phyloP scores from a whole-genome alignment of 2,888 invertebrate genomes.

The Steinernema carpocapsae region DNA sequence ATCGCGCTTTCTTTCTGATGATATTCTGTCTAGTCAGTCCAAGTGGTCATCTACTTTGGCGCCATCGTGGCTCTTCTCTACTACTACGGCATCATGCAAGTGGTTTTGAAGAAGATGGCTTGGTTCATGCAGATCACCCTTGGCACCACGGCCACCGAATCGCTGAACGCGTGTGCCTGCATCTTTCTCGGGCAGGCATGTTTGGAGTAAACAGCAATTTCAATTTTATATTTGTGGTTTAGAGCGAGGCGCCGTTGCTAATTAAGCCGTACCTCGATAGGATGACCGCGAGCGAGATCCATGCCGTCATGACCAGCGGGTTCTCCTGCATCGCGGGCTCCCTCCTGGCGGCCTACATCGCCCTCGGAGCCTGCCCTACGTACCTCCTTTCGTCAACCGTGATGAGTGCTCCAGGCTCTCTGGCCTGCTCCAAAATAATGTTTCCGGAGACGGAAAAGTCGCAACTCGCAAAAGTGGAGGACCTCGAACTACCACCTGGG shows the following conservation, averaged over 20 bases:
- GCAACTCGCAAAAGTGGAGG: constrained; percentile 77
- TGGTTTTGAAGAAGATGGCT: constrained; percentile 73
- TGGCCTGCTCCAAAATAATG: constrained; percentile 86
- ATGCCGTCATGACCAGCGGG: constrained; percentile 90
- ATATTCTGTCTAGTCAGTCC: constrained; percentile 52
- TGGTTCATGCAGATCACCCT: constrained; percentile 74
- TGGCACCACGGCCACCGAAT: constrained; percentile 91
- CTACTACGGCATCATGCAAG: constrained; percentile 65
- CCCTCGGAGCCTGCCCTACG: constrained; percentile 73
- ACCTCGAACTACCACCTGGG: constrained; percentile 73
- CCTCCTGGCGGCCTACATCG: constrained; percentile 88
- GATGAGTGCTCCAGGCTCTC: constrained; percentile 92
- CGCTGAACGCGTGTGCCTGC: constrained; percentile 88
- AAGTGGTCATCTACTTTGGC: constrained; percentile 67
- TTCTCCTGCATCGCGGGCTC: constrained; percentile 93
- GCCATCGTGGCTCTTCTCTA: constrained; percentile 62
- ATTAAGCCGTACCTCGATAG: constrained; percentile 84
- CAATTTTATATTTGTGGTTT: constrained; percentile 21
- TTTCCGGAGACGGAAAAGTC: constrained; percentile 88
- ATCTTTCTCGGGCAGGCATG: constrained; percentile 80
- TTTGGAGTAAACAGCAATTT: neutral
- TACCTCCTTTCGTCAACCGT: constrained; percentile 85
- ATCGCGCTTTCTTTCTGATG: neutral
- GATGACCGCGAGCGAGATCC: constrained; percentile 88
- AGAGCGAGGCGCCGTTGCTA: constrained; percentile 81